These are phyloP conservation scores for Rutilus rutilus DNA, from an alignment of 2,113 vertebrate species.

Conservation along the genomic window DNA sequence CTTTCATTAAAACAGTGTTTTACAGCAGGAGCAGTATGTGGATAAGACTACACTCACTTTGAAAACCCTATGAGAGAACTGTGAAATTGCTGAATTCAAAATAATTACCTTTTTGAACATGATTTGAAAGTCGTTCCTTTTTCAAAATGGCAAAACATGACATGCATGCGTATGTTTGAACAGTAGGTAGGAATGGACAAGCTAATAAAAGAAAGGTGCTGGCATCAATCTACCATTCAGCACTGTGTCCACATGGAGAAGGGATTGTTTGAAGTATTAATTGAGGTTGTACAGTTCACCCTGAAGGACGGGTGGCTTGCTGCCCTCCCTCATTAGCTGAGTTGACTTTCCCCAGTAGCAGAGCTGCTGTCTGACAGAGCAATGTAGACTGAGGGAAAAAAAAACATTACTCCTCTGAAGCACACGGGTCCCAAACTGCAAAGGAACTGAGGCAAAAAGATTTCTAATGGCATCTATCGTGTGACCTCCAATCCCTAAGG, in stretches of 20 bases:
- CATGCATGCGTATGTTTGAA: slow-evolving; percentile 25
- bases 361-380: slow-evolving; percentile 60
- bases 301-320: slow-evolving; percentile 38
- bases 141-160: slow-evolving; percentile 29
- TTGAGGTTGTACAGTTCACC: slow-evolving; percentile 69
- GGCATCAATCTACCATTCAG: slow-evolving; percentile 63
- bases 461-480: slow-evolving; percentile 20
- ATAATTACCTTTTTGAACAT: slow-evolving; percentile 53
- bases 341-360: slow-evolving; percentile 57
- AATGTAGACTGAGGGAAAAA: neutral
- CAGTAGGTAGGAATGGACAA: slow-evolving; percentile 12
- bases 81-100: neutral
- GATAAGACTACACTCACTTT: slow-evolving; percentile 6
- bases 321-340: slow-evolving; percentile 61
- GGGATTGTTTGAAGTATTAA: slow-evolving; percentile 71
- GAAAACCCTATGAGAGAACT: neutral
- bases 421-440: neutral
- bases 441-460: neutral
- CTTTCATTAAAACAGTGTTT: neutral
- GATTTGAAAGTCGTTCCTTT: slow-evolving; percentile 1
- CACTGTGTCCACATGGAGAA: slow-evolving; percentile 47
- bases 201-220: slow-evolving; percentile 5
- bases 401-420: slow-evolving; percentile 6
- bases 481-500: slow-evolving; percentile 43
- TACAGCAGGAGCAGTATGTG: neutral